Percentiles rank a stretch among this genome's conserved stretches.
Conservation (phyloP, 2,113 vertebrate species). For the Tringa solitaria region DNA sequence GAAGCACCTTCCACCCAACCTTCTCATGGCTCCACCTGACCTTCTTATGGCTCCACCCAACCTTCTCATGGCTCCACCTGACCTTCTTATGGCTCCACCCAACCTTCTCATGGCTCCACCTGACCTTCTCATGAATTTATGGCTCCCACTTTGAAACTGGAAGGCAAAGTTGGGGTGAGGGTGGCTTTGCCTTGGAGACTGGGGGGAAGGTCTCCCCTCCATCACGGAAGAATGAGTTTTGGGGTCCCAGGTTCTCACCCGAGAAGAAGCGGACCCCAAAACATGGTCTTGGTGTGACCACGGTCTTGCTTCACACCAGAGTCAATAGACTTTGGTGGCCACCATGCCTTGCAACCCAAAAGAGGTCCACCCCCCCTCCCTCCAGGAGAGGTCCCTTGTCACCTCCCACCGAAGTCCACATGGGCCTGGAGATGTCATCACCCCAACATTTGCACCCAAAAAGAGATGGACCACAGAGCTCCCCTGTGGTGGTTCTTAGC, state of each 20-base stretch:
- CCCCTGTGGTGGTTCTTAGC: background rate
- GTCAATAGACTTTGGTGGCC: background rate
- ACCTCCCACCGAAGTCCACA: background rate
- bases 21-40: too few relatives aligned
- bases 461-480: background rate
- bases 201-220: background rate
- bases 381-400: background rate
- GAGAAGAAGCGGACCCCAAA: constrained; percentile 49
- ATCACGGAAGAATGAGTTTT: background rate
- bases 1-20: background rate
- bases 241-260: background rate
- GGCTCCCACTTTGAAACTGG: background rate
- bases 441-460: too few relatives aligned
- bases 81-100: too few relatives aligned
- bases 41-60: too few relatives aligned
- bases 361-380: background rate
- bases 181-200: background rate
- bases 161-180: background rate
- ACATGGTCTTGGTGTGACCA: background rate
- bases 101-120: too few relatives aligned
- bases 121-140: background rate
- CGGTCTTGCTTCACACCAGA: background rate
- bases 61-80: too few relatives aligned
- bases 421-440: background rate
- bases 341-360: background rate